These are phyloP conservation scores for Drosophila tani DNA, from an alignment of 1,140 invertebrate genomes.

Conservation along the genomic window DNA sequence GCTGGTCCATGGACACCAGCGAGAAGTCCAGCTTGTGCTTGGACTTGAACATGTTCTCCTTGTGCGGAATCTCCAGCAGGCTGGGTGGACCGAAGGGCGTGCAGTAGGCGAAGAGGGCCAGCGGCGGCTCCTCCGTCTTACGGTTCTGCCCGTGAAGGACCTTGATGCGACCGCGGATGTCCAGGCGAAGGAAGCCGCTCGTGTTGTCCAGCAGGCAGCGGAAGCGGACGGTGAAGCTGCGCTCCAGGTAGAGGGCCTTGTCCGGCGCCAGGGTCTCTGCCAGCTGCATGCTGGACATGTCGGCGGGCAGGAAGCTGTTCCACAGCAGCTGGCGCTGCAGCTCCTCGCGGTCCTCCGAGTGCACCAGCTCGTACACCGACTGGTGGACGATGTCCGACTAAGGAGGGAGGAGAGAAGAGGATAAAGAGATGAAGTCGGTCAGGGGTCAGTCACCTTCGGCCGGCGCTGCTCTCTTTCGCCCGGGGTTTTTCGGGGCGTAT, in stretches of 20 bases:
- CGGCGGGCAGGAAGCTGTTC: slow-evolving; percentile 96
- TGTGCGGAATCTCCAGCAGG: slow-evolving; percentile 94
- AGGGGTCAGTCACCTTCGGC: slow-evolving; percentile 39
- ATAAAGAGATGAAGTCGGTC: slow-evolving; percentile 16
- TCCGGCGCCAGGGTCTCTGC: slow-evolving; percentile 94
- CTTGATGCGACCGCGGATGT: slow-evolving; percentile 98
- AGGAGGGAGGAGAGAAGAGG: slow-evolving; percentile 53
- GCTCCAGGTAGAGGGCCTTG: slow-evolving; percentile 93
- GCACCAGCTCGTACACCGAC: slow-evolving; percentile 99
- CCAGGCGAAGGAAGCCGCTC: slow-evolving; percentile 98
- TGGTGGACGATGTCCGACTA: slow-evolving; percentile 99
- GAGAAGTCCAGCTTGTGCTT: slow-evolving; percentile 99
- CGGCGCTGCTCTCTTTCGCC: slow-evolving; percentile 37
- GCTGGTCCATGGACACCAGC: slow-evolving; percentile 98
- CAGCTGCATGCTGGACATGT: slow-evolving; percentile 91
- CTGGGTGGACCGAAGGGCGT: slow-evolving; percentile 99
- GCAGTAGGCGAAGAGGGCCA: slow-evolving; percentile 98
- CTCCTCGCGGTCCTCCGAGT: slow-evolving; percentile 99
- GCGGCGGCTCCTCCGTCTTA: slow-evolving; percentile 95
- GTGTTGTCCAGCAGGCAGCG: slow-evolving; percentile 99
- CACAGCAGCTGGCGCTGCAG: slow-evolving; percentile 97
- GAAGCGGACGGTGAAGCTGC: slow-evolving; percentile 99
- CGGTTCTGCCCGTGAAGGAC: slow-evolving; percentile 98
- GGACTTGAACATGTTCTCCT: slow-evolving; percentile 99
- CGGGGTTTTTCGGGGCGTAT: slow-evolving; percentile 69